Percentiles rank a stretch among this genome's conserved stretches.
Conservation (phyloP, 2,113 vertebrate genomes). For the Siphamia tubifer region DNA sequence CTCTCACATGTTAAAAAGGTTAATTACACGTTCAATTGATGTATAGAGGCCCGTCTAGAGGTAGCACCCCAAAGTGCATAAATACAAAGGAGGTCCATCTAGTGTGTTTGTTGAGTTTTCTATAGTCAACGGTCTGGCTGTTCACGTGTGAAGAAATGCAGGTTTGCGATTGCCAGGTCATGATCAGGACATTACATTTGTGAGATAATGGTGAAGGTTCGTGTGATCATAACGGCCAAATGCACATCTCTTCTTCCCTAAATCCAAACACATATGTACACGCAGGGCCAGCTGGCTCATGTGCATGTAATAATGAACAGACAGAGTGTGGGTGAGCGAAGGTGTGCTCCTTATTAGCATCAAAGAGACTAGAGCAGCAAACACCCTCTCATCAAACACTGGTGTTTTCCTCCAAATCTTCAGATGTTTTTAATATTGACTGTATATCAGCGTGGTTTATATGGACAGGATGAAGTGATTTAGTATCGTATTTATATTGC, state of each 20-base stretch:
- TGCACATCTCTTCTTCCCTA: not conserved
- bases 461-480: slow-evolving; percentile 37
- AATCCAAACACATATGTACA: not conserved
- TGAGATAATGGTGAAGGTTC: not conserved
- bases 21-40: slow-evolving; percentile 27
- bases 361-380: slow-evolving; percentile 39
- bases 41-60: slow-evolving; percentile 5
- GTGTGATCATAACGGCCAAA: slow-evolving; percentile 1
- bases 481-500: not conserved
- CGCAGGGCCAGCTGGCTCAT: not conserved
- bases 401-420: slow-evolving; percentile 14
- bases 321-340: slow-evolving; percentile 17
- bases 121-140: not conserved
- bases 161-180: not conserved
- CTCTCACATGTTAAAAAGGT: slow-evolving; percentile 26
- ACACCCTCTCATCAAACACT: not conserved
- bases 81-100: not conserved
- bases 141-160: not conserved
- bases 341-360: slow-evolving; percentile 43
- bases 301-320: slow-evolving; percentile 15
- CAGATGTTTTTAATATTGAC: slow-evolving; percentile 41
- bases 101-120: not conserved
- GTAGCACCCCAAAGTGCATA: not conserved
- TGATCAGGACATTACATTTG: not conserved
- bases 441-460: slow-evolving; percentile 32